phyloP scores from a whole-genome alignment of 2,797 vertebrate genomes.

The Lithobates pipiens region DNA sequence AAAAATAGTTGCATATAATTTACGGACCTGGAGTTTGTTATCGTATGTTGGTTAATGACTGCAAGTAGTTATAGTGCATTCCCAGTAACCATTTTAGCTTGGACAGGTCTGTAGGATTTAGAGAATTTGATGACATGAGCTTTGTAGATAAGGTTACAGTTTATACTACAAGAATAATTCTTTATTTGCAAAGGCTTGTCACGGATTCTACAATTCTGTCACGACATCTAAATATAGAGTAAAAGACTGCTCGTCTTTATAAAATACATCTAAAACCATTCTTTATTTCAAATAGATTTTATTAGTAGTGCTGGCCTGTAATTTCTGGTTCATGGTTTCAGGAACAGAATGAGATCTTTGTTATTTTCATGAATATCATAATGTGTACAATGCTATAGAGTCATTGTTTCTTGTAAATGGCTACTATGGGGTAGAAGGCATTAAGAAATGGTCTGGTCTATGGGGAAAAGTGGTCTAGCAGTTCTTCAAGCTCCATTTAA shows the following conservation, averaged over 20 bases:
- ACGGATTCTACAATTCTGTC: background rate
- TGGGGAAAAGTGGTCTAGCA: too few relatives aligned
- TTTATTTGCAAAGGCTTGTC: conserved; percentile 5
- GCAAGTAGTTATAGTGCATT: conserved; percentile 54
- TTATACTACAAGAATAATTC: background rate
- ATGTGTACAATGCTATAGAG: too few relatives aligned
- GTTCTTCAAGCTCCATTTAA: too few relatives aligned
- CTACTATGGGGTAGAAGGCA: too few relatives aligned
- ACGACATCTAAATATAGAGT: too few relatives aligned
- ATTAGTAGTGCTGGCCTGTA: too few relatives aligned
- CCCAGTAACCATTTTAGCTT: conserved; percentile 32
- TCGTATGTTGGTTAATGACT: conserved; percentile 31
- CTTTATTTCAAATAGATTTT: background rate
- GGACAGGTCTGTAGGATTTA: conserved; percentile 23
- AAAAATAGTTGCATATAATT: background rate
- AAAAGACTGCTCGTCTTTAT: background rate
- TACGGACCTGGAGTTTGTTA: conserved; percentile 35
- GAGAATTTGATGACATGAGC: conserved; percentile 20
- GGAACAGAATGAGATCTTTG: too few relatives aligned
- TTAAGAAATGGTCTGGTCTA: too few relatives aligned
- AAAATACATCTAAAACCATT: background rate
- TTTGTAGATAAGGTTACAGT: background rate
- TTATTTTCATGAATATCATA: too few relatives aligned
- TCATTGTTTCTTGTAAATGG: too few relatives aligned
- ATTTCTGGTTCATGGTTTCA: too few relatives aligned